Conservation (phyloP, 2,113 vertebrate species). For the Strigops habroptila region DNA sequence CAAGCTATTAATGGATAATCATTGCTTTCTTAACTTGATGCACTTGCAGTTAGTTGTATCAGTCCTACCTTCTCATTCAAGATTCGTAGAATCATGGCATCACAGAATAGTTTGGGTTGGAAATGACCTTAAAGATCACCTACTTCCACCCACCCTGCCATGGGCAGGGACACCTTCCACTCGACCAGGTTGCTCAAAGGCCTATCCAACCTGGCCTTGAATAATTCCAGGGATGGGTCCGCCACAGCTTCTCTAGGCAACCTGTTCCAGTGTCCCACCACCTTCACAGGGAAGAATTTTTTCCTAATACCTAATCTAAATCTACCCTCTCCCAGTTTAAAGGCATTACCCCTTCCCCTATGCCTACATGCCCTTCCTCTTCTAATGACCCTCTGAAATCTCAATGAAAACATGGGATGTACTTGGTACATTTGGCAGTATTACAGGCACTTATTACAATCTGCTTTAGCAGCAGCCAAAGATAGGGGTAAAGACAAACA, state of each 20-base stretch:
- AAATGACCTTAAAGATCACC: not conserved
- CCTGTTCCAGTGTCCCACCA: not conserved
- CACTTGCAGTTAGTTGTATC: not conserved
- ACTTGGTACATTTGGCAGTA: not conserved
- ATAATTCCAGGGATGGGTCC: not conserved
- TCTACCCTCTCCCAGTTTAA: not conserved
- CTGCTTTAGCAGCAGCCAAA: not conserved
- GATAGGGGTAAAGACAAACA: not conserved
- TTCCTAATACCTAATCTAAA: not conserved
- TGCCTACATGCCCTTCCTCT: not conserved
- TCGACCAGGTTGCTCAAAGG: not conserved
- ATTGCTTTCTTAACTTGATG: not conserved
- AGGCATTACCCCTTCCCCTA: not conserved
- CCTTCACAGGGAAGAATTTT: not conserved
- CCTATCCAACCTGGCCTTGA: not conserved
- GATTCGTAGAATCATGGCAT: not conserved
- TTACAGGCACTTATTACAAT: not conserved
- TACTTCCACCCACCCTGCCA: not conserved
- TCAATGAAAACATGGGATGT: not conserved
- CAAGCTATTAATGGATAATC: not conserved
- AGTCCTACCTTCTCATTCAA: not conserved
- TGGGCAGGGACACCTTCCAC: fast-evolving
- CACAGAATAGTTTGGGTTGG: not conserved
- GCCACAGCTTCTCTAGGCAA: not conserved
- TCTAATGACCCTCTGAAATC: not conserved